These are phyloP conservation scores for Fulica atra DNA, from an alignment of 2,113 vertebrate species.

Conservation along the genomic window DNA sequence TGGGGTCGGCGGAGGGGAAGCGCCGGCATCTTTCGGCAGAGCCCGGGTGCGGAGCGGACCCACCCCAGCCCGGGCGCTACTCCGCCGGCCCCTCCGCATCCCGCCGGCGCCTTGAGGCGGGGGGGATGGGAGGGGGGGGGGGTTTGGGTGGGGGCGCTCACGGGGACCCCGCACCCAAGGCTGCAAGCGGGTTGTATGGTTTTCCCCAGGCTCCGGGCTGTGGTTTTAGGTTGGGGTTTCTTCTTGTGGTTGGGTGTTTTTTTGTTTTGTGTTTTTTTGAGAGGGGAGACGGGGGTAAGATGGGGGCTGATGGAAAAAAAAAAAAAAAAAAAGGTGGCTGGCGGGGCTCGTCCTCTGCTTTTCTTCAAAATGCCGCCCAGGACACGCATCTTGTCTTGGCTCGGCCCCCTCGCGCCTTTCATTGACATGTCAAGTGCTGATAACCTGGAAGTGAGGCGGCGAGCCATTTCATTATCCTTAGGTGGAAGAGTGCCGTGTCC, in stretches of 20 bases:
- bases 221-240: too few species aligned
- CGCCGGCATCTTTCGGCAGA: neutral
- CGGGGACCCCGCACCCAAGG: too few species aligned
- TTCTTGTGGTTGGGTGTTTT: neutral
- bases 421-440: conserved; percentile 44
- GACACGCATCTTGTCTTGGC: conserved; percentile 1
- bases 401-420: conserved; percentile 40
- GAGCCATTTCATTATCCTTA: conserved; percentile 60
- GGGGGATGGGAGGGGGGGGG: too few species aligned
- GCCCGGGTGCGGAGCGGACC: neutral
- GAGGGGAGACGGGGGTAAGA: too few species aligned
- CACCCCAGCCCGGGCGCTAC: neutral
- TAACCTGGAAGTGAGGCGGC: conserved; percentile 39
- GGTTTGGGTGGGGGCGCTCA: neutral
- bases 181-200: neutral
- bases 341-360: neutral
- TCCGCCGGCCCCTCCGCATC: neutral
- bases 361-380: conserved; percentile 33
- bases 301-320: too few species aligned
- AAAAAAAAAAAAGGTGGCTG: neutral
- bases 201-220: neutral
- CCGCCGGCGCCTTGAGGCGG: neutral
- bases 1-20: neutral
- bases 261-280: too few species aligned
- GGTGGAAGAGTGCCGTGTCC: conserved; percentile 10